A percentile compares a stretch with the other conserved stretches of the same genome.
Evolutionary conservation across 1,140 invertebrate genomes (phyloP).

Genomic region (Micrasema longulum): DNA sequence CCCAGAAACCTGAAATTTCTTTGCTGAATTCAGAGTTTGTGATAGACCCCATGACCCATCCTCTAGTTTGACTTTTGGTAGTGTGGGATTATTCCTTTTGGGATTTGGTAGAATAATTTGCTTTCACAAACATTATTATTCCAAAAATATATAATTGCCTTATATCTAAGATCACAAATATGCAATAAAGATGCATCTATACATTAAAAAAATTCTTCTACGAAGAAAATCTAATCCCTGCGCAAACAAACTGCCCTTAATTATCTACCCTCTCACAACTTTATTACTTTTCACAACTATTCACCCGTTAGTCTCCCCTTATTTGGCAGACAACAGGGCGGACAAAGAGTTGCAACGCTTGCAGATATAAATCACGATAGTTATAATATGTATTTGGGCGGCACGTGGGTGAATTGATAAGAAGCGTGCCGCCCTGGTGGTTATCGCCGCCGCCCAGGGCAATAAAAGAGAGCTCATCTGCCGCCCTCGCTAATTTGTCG

Average conservation of each 20-base stretch:
- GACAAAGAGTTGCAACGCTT: constrained; percentile 19
- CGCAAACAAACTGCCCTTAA: constrained; percentile 17
- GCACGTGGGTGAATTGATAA: constrained; percentile 51
- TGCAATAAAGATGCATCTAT: too few species aligned
- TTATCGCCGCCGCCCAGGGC: constrained; percentile 64
- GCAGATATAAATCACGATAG: constrained; percentile 51
- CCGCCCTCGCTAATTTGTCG: constrained; percentile 50
- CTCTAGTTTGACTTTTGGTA: too few species aligned
- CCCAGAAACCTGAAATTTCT: too few species aligned
- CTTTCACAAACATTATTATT: too few species aligned
- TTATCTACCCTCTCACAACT: constrained; percentile 29
- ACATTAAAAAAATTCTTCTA: too few species aligned
- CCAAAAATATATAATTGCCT: too few species aligned
- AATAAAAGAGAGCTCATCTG: constrained; percentile 68
- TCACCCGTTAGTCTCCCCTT: constrained; percentile 1
- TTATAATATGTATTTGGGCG: constrained; percentile 37
- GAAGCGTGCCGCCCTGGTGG: constrained; percentile 58
- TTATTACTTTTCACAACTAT: constrained; percentile 37
- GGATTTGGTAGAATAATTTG: too few species aligned
- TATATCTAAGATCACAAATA: too few species aligned
- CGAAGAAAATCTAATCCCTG: neutral
- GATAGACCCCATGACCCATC: too few species aligned
- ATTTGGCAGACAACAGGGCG: constrained; percentile 1
- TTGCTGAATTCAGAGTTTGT: too few species aligned
- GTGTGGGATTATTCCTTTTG: too few species aligned